Conservation (phyloP, 2,113 vertebrate species). For the Cyphomyrus discorhynchus region DNA sequence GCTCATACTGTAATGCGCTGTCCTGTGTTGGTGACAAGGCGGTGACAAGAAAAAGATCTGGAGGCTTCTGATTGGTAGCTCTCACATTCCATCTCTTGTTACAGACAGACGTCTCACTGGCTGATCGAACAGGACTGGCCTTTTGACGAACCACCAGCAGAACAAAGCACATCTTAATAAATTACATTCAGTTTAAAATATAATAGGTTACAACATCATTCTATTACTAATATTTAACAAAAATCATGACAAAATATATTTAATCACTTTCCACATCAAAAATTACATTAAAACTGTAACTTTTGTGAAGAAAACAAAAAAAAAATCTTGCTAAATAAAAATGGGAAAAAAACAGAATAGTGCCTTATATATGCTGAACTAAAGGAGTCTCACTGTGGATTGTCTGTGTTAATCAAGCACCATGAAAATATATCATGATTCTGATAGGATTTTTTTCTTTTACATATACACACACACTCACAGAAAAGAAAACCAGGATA, state of each 20-base stretch:
- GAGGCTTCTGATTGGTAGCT: conserved; percentile 32
- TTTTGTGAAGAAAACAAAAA: conserved; percentile 33
- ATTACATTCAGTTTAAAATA: conserved; percentile 70
- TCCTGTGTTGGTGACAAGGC: conserved; percentile 44
- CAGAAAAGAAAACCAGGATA: conserved; percentile 13
- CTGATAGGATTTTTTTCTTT: conserved; percentile 21
- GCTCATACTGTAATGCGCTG: conserved; percentile 48
- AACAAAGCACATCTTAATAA: conserved; percentile 61
- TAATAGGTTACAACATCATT: conserved; percentile 61
- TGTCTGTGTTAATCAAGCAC: conserved; percentile 57
- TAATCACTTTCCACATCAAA: conserved; percentile 51
- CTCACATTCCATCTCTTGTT: conserved; percentile 26
- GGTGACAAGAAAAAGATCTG: conserved; percentile 41
- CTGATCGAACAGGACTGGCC: conserved; percentile 42
- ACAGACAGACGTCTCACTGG: conserved; percentile 37
- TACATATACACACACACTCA: conserved; percentile 19
- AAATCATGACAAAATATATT: conserved; percentile 53
- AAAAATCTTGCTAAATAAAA: conserved; percentile 16
- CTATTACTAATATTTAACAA: conserved; percentile 54
- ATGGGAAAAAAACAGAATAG: conserved; percentile 19
- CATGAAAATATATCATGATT: conserved; percentile 54
- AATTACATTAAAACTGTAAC: conserved; percentile 51
- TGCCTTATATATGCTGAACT: conserved; percentile 22
- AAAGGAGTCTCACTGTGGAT: conserved; percentile 49
- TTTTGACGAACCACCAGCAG: conserved; percentile 45